phyloP scores from a whole-genome alignment of 1,140 invertebrate genomes.

The Agrypnia vestita region DNA sequence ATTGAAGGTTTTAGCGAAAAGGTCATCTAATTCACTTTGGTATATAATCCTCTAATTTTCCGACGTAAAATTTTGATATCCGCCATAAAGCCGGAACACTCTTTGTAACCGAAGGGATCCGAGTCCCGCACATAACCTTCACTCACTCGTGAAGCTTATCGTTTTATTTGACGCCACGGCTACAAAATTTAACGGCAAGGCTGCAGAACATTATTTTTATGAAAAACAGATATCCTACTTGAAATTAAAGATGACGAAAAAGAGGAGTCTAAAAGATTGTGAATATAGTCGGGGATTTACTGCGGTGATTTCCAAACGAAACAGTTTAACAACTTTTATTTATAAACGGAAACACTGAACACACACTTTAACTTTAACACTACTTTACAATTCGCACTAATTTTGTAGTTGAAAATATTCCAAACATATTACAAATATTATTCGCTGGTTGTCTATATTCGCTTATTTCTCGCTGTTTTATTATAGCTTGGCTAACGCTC shows the following conservation, averaged over 20 bases:
- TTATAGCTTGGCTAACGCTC: too few relatives aligned
- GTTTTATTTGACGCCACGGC: constrained; percentile 5
- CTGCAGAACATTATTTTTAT: constrained; percentile 6
- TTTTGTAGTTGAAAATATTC: too few relatives aligned
- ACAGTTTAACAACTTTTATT: too few relatives aligned
- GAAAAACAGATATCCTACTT: constrained; percentile 20
- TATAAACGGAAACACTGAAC: too few relatives aligned
- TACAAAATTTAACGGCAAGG: constrained; percentile 11
- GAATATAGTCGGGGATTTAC: too few relatives aligned
- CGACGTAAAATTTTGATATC: constrained; percentile 17
- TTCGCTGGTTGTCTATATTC: too few relatives aligned
- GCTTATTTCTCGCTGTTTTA: too few relatives aligned
- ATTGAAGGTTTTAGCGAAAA: background rate
- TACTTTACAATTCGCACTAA: too few relatives aligned
- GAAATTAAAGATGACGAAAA: constrained; percentile 1
- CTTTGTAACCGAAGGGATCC: background rate
- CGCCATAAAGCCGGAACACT: background rate
- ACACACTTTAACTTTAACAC: too few relatives aligned
- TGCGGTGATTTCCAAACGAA: too few relatives aligned
- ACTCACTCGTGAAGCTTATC: constrained; percentile 24
- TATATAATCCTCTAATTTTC: constrained; percentile 7
- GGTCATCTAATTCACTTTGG: constrained; percentile 18
- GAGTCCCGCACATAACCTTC: background rate
- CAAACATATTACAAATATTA: too few relatives aligned
- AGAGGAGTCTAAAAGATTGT: too few relatives aligned